Percentiles rank a stretch among this genome's conserved stretches.
Evolutionary conservation across 92 coral and sea anemone genomes (phyloP).

Genomic region (Zoanthus sansibaricus): DNA sequence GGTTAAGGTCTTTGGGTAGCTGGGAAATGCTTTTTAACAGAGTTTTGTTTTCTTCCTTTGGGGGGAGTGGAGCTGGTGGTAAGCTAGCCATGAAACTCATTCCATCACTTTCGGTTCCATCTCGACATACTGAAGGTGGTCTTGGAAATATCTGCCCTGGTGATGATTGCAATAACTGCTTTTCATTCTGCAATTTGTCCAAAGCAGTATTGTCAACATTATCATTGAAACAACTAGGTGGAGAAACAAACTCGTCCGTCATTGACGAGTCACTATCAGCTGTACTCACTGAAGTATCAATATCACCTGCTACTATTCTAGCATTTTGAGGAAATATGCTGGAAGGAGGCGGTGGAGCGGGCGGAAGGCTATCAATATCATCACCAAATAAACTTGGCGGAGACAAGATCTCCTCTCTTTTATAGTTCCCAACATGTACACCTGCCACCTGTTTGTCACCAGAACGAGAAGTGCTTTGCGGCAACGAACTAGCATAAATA

Average conservation of each 20-base stretch:
- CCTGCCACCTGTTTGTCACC: background rate
- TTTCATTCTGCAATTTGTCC: background rate
- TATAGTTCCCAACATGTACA: background rate
- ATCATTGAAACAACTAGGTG: slow-evolving; percentile 32
- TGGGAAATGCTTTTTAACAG: slow-evolving; percentile 27
- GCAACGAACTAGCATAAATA: background rate
- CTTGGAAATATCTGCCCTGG: background rate
- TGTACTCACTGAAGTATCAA: background rate
- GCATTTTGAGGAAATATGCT: background rate
- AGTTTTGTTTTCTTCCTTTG: slow-evolving; percentile 38
- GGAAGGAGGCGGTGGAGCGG: slow-evolving; percentile 85
- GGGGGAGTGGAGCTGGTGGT: slow-evolving; percentile 56
- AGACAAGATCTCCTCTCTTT: slow-evolving; percentile 45
- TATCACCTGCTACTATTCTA: background rate
- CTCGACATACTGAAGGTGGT: slow-evolving; percentile 9
- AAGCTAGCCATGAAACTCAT: slow-evolving; percentile 44
- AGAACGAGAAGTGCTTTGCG: background rate
- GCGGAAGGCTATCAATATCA: slow-evolving; percentile 68
- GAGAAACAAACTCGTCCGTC: slow-evolving; percentile 30
- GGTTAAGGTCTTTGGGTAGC: slow-evolving; percentile 31
- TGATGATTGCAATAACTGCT: background rate
- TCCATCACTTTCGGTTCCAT: background rate
- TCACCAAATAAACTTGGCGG: slow-evolving; percentile 89
- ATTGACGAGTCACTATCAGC: background rate
- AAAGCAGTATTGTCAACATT: background rate